phyloP scores from a whole-genome alignment of 2,797 vertebrate species.

The Mionectes olivaceus region DNA sequence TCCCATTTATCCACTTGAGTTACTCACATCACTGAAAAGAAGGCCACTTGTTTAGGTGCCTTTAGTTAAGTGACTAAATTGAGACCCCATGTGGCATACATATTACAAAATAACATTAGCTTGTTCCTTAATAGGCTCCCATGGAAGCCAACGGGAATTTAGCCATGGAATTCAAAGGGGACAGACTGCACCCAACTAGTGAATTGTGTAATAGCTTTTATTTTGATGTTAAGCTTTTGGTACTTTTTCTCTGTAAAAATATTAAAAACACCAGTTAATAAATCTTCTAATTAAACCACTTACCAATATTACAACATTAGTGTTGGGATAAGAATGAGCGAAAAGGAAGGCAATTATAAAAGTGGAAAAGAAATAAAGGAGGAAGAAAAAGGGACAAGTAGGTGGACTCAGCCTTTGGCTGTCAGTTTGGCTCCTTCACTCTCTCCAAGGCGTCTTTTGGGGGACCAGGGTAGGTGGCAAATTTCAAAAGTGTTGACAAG shows the following conservation, averaged over 20 bases:
- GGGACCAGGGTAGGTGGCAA: not conserved
- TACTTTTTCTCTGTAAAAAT: constrained; percentile 30
- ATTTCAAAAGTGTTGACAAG: constrained; percentile 58
- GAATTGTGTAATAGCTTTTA: constrained; percentile 53
- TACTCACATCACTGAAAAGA: not conserved
- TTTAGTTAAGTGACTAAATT: constrained; percentile 43
- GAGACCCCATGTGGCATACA: not conserved
- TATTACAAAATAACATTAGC: constrained; percentile 35
- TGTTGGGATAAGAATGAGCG: constrained; percentile 6
- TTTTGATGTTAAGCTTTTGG: constrained; percentile 29
- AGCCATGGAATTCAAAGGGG: constrained; percentile 45
- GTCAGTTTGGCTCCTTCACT: constrained; percentile 14
- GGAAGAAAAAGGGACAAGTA: constrained; percentile 19
- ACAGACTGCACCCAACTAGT: constrained; percentile 2
- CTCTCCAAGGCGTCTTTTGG: constrained; percentile 8
- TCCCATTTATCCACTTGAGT: not conserved
- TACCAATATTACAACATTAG: constrained; percentile 49
- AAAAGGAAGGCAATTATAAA: constrained; percentile 42
- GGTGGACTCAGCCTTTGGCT: constrained; percentile 23
- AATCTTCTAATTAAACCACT: constrained; percentile 41
- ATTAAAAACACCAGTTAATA: constrained; percentile 53
- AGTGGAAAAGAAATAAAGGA: constrained; percentile 46
- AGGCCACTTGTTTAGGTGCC: constrained; percentile 5
- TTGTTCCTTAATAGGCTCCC: not conserved
- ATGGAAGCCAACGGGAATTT: constrained; percentile 12